Evolutionary conservation across 2,113 vertebrate species (phyloP), one percentile per base, ranked within the genome.

Genomic region (Dromas ardeola): DNA sequence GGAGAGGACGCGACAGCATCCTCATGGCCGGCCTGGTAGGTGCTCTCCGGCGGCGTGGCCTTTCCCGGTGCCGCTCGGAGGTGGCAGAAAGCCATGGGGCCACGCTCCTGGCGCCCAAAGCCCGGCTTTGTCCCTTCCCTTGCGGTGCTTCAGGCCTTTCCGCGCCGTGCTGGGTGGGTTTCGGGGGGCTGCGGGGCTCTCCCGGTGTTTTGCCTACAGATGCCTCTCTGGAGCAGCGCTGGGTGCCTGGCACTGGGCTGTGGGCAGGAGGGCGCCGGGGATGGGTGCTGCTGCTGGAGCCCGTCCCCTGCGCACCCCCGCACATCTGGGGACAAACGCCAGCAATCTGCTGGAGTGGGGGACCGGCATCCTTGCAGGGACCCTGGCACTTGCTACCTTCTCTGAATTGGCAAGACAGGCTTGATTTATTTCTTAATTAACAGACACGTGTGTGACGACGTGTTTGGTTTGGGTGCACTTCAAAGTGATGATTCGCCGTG

Each of bases 391-490:
- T n/a, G 45, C 55, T 93, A 26, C 66, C 29, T 93, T 73, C 58
- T 86, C n/a, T n/a, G n/a, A n/a, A n/a, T 96, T 96, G 94, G 81
- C 74, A 62, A 86, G 91, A 94, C 9, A 22, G 86, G 76, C 73
- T 90, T 94, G 95, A 97, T 95, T 95, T 96, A 79, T 96, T 96
- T 94, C 90, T 91, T 95, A 95, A 97, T 97, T 97, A 97, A 59
- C 90, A 76, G 71, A 71, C 62, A 12, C 0, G 5, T 18, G 32
- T 40, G 58, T 27, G 90, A 23, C 95, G 49, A 70, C 6, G 20
- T 3, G 26, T 43, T 85, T 78, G 74, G 23, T 93, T 56, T 84
- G 83, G 95, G 94, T 34, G 30, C 6, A 2, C 53, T 63, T 65
- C 27, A 38, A 69, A 45, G 42, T 16, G 56, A n/a, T 32, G 25